Conservation (phyloP, 92 coral and sea anemone species). For the Zoanthus sansibaricus region DNA sequence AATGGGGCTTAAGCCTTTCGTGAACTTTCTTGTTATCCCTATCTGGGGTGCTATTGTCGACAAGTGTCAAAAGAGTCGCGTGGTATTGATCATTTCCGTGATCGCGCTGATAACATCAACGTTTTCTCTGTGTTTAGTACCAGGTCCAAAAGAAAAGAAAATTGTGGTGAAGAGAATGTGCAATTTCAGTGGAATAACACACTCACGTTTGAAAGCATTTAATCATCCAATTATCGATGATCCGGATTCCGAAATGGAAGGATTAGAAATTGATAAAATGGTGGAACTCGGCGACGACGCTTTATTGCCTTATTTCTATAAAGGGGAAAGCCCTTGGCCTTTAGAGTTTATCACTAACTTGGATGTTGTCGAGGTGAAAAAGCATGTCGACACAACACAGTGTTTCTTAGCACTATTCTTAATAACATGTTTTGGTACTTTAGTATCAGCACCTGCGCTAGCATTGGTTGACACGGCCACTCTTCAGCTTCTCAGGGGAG, state of each 20-base stretch:
- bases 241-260: conserved; percentile 87
- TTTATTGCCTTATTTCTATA: conserved; percentile 79
- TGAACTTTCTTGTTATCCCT: conserved; percentile 96
- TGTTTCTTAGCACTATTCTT: conserved; percentile 88
- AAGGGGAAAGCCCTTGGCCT: conserved; percentile 97
- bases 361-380: conserved; percentile 63
- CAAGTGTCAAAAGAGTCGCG: conserved; percentile 94
- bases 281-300: conserved; percentile 75
- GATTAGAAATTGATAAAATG: conserved; percentile 96
- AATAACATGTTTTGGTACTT: conserved; percentile 93
- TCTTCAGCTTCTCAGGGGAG: conserved; percentile 87
- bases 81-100: conserved; percentile 88
- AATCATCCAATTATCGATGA: conserved; percentile 79
- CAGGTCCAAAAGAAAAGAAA: conserved; percentile 88
- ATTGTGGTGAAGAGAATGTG: conserved; percentile 84
- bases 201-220: conserved; percentile 70
- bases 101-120: conserved; percentile 90
- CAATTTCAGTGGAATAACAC: conserved; percentile 72
- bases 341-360: conserved; percentile 77
- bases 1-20: conserved; percentile 98
- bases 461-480: conserved; percentile 99
- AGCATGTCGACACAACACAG: conserved; percentile 83
- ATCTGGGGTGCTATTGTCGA: conserved; percentile 99
- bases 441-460: conserved; percentile 93
- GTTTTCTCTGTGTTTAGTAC: conserved; percentile 87